phyloP scores from a whole-genome alignment of 2,113 vertebrate genomes.

The Eolophus roseicapilla region DNA sequence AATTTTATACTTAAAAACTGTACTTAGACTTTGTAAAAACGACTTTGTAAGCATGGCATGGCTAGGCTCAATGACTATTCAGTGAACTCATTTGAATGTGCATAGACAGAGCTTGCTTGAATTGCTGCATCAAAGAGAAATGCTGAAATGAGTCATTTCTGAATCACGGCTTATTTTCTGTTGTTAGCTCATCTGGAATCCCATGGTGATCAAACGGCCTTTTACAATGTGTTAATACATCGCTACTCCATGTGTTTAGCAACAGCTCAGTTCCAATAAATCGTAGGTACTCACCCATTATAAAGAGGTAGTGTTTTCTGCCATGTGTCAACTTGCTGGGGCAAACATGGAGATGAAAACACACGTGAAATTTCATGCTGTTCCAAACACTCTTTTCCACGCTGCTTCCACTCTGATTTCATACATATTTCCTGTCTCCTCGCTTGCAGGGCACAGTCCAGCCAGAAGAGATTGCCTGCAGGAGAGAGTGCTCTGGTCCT shows the following conservation, averaged over 20 bases:
- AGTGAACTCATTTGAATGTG: slow-evolving; percentile 49
- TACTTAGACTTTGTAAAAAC: neutral
- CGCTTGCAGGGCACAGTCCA: neutral
- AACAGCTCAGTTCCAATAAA: slow-evolving; percentile 52
- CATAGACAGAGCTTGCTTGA: slow-evolving; percentile 46
- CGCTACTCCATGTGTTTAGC: slow-evolving; percentile 52
- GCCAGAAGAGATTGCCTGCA: neutral
- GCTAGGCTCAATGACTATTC: slow-evolving; percentile 34
- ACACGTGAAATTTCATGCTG: neutral
- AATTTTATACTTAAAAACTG: slow-evolving; percentile 35
- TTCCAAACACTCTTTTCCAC: neutral
- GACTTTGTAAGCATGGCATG: slow-evolving; percentile 2
- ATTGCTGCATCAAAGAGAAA: slow-evolving; percentile 59
- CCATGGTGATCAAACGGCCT: slow-evolving; percentile 62
- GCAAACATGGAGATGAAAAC: neutral
- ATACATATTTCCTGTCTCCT: neutral
- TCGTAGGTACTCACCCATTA: slow-evolving; percentile 24
- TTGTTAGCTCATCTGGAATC: slow-evolving; percentile 64
- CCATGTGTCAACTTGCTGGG: neutral
- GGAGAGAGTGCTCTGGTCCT: accelerated
- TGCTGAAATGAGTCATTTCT: slow-evolving; percentile 66
- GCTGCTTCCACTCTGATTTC: neutral
- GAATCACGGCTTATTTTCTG: slow-evolving; percentile 62
- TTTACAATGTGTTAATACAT: slow-evolving; percentile 64
- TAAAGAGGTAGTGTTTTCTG: slow-evolving; percentile 11